Evolutionary conservation across 2,888 invertebrate genomes (phyloP).

Genomic region (Bombylius major): DNA sequence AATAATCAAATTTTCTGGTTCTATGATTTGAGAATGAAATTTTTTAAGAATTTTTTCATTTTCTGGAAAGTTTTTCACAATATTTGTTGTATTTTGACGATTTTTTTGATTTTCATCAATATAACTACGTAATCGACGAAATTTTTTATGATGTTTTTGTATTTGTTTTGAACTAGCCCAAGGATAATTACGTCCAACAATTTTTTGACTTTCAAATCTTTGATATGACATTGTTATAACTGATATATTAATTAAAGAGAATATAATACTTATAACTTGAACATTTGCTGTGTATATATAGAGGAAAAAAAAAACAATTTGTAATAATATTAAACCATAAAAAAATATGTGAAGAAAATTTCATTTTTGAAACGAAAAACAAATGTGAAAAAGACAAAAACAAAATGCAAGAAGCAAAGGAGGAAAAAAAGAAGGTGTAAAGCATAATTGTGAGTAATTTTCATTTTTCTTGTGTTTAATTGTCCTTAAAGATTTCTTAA

Average conservation of each 20-base stretch:
- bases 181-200: conserved; percentile 58
- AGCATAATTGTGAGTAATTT: no score
- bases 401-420: background rate
- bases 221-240: conserved; percentile 58
- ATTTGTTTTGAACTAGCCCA: conserved; percentile 46
- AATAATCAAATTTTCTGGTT: conserved; percentile 20
- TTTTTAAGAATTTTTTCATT: conserved; percentile 24
- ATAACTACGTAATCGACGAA: conserved; percentile 10
- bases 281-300: conserved; percentile 42
- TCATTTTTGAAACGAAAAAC: no score
- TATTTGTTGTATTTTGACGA: conserved; percentile 24
- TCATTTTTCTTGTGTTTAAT: no score
- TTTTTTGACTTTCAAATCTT: conserved; percentile 64
- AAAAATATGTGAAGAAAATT: no score
- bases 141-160: conserved; percentile 16
- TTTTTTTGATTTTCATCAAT: conserved; percentile 11
- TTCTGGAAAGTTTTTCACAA: conserved; percentile 27
- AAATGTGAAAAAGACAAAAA: no score
- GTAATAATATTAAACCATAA: no score
- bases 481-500: no score
- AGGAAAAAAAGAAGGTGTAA: no score
- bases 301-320: conserved; percentile 19
- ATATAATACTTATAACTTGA: conserved; percentile 52
- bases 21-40: conserved; percentile 17
- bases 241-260: conserved; percentile 55